Percentiles rank a stretch among this genome's conserved stretches.
These are phyloP conservation scores for Phyto melanocephala DNA, from an alignment of 2,888 invertebrate genomes.

Conservation along the genomic window DNA sequence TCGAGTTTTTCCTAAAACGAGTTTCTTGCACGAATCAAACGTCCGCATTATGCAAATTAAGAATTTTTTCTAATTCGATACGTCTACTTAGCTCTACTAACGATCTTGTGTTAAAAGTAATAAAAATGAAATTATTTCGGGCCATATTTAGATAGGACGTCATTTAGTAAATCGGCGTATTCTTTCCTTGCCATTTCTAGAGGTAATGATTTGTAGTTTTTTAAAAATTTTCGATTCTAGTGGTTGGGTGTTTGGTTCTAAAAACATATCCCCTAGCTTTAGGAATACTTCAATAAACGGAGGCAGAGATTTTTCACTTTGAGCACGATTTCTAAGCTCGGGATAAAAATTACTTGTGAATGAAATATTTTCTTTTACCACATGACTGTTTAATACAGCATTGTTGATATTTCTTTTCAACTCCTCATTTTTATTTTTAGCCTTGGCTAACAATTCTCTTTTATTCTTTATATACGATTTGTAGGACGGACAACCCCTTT, in stretches of 20 bases:
- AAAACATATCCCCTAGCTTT: background rate
- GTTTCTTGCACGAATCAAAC: constrained; percentile 16
- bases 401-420: background rate
- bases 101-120: background rate
- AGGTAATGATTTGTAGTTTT: background rate
- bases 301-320: background rate
- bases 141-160: constrained; percentile 8
- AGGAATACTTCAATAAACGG: background rate
- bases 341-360: background rate
- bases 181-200: background rate
- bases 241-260: background rate
- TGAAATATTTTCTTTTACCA: background rate
- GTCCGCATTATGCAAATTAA: background rate
- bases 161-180: background rate
- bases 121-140: background rate
- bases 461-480: background rate
- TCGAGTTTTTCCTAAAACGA: background rate
- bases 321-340: background rate
- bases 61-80: background rate
- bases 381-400: background rate
- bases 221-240: background rate
- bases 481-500: background rate
- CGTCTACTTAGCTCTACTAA: background rate
- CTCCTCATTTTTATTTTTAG: background rate
- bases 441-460: background rate